Base-by-base conservation (phyloP, 1,140 invertebrate genomes). In the Drosophila equinoxialis region DNA sequence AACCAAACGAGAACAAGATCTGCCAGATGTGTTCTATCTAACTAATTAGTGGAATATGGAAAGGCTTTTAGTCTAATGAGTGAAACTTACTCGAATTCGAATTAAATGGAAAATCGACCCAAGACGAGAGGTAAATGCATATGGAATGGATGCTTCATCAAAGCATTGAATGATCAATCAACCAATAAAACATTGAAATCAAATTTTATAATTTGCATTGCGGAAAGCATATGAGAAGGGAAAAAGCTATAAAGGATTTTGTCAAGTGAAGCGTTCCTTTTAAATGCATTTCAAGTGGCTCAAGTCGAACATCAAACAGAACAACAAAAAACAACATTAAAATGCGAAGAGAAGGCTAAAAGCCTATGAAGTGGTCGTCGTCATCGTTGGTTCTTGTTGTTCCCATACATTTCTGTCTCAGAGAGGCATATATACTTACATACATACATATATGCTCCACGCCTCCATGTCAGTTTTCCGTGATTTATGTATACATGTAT, bases 211-310 rank as follows among this genome's bases (percentile, higher is more conserved):
- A 81, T 72, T 79, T 76, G 42, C 64, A 74, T 33, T 13, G 11
- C 23, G 33, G 20, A 61, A 10, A 17, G 64, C 14, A 54, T 42
- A 6, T 39, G 17, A 55, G 51, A 39, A 64, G 54, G 48, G 51
- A 11, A 41, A 63, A 55, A 68, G 35, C 48, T 23, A 57, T 45
- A 33, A 51, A 37, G 20, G 35, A 26, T 57, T 10, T 39, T 26
- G 51, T 65, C 54, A 71, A 70, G 63, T 67, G 70, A 48, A 68
- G 61, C 74, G 70, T 48, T 59, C 65, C 63, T 75, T 76, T 59
- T 68, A 85, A 85, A 87, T 87, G 83, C 83, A 87, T 87, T 75
- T 87, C 70, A 71, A 87, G 83, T 89, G 83, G 79, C 70, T 68
- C 45, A 51, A 51, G 72, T 74, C 69, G 65, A 87, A 86, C 83